A percentile compares a stretch with the other conserved stretches of the same genome.
Evolutionary conservation across 1,140 invertebrate species (phyloP).

Genomic region (Panagrolaimus sp.): DNA sequence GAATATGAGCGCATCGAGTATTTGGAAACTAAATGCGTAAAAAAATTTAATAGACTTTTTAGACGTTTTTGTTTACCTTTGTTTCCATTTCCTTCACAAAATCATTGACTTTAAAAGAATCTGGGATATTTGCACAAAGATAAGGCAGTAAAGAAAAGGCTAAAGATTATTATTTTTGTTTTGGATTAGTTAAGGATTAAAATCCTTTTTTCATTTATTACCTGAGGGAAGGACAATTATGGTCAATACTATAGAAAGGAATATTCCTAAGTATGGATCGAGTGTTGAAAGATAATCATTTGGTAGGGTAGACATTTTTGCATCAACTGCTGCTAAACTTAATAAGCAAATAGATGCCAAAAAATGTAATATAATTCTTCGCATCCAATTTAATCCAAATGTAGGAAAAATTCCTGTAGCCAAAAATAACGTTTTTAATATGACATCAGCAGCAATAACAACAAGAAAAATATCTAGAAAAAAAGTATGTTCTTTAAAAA

Average conservation of each 20-base stretch:
- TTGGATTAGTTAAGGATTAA: not conserved
- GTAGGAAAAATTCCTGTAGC: not conserved
- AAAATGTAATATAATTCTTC: conserved; percentile 1
- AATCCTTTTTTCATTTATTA: not conserved
- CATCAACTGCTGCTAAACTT: not conserved
- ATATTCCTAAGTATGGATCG: not conserved
- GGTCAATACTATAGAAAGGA: conserved; percentile 2
- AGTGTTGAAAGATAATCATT: not conserved
- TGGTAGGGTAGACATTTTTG: not conserved
- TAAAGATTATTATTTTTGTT: conserved; percentile 12
- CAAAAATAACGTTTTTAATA: conserved; percentile 1
- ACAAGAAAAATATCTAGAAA: conserved; percentile 1
- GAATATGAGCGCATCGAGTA: not conserved
- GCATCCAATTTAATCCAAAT: conserved; percentile 10
- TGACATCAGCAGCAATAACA: not conserved
- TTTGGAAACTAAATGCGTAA: not conserved
- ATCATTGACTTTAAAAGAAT: not conserved
- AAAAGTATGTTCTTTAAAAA: no score
- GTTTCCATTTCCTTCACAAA: not conserved
- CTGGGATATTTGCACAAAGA: not conserved
- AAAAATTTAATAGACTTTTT: not conserved
- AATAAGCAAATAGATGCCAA: not conserved
- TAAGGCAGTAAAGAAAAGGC: not conserved
- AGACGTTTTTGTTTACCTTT: not conserved
- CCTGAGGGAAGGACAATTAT: not conserved